Evolutionary conservation across 92 coral and sea anemone genomes (phyloP), one percentile per base, ranked within the genome.

Genomic region (Chrysogorgia sp.): DNA sequence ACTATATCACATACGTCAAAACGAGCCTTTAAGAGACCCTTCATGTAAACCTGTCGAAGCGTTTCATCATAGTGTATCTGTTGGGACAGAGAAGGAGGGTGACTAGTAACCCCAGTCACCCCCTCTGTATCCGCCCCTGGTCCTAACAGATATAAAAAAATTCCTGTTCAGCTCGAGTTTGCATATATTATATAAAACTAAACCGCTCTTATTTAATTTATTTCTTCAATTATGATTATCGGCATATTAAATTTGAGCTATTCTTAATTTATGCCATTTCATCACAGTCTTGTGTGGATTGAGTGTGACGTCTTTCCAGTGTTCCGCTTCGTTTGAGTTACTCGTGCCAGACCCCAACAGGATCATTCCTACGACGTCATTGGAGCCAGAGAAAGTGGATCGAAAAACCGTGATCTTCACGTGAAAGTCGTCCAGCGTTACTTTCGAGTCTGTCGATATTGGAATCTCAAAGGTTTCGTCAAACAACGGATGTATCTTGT

Each of bases 291-390:
- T 88, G 17, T 89, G 97, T n/a, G 98, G 98, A 10, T 92, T 91
- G 2, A 83, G 31, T 5, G 87, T 85, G 8, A 93, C 98, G 24
- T 89, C 86, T 69, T 81, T 89, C 98, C 98, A 93, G 84, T 91
- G 96, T 43, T 84, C 82, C 21, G 90, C 83, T 78, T 93, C 98
- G 53, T 88, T 69, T 71, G 81, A 86, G 52, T 74, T 63, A 23
- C 89, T 90, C 63, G 97, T 91, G 60, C 90, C 97, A 29, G 75
- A 33, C 17, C 85, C 90, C 40, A 93, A 83, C 13, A 81, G 71
- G 45, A 93, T 90, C 55, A 85, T 79, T 28, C 98, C 98, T 35
- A 93, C 71, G 19, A 89, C 74, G 52, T 82, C 96, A 67, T 81
- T 81, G 15, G 87, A 86, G 30, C 90, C 89, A 20, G 92, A 74